phyloP scores from a whole-genome alignment of 2,113 vertebrate genomes.

The Sisor rabdophorus region DNA sequence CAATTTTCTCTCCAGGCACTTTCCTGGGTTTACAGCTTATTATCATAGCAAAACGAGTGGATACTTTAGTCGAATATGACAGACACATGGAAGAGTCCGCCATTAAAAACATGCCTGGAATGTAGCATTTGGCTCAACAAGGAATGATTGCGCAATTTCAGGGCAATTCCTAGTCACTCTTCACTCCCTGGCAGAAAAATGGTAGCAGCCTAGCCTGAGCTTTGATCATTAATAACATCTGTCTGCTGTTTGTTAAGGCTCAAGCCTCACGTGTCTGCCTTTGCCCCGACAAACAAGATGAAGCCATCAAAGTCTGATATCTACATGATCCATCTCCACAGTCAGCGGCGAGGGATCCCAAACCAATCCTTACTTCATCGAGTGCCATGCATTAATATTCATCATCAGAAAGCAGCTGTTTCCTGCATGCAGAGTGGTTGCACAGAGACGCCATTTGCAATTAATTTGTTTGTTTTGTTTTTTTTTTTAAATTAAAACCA shows the following conservation, averaged over 20 bases:
- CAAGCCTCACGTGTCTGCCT: conserved; percentile 49
- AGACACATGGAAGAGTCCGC: conserved; percentile 45
- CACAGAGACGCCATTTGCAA: conserved; percentile 59
- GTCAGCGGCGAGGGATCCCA: conserved; percentile 44
- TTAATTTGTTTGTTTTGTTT: conserved; percentile 62
- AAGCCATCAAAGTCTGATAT: conserved; percentile 37
- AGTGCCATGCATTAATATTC: conserved; percentile 66
- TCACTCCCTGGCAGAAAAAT: conserved; percentile 39
- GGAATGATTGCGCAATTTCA: conserved; percentile 61
- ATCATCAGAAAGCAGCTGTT: conserved; percentile 69
- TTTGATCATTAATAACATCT: conserved; percentile 56
- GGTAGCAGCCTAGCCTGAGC: conserved; percentile 48
- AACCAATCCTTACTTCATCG: conserved; percentile 55
- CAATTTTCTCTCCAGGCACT: conserved; percentile 51
- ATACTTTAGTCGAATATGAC: conserved; percentile 31
- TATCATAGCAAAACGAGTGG: conserved; percentile 44
- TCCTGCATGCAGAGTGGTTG: conserved; percentile 60
- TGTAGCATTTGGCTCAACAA: conserved; percentile 43
- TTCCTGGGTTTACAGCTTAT: conserved; percentile 43
- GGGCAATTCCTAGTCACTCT: conserved; percentile 47
- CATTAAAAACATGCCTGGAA: conserved; percentile 51
- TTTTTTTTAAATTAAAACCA: too few species aligned
- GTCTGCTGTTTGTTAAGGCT: conserved; percentile 33
- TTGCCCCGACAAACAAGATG: conserved; percentile 7
- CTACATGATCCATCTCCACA: conserved; percentile 43